Percentiles rank a stretch among this genome's conserved stretches.
These are phyloP conservation scores for Natator depressus DNA, from an alignment of 2,113 vertebrate genomes.

Conservation along the genomic window DNA sequence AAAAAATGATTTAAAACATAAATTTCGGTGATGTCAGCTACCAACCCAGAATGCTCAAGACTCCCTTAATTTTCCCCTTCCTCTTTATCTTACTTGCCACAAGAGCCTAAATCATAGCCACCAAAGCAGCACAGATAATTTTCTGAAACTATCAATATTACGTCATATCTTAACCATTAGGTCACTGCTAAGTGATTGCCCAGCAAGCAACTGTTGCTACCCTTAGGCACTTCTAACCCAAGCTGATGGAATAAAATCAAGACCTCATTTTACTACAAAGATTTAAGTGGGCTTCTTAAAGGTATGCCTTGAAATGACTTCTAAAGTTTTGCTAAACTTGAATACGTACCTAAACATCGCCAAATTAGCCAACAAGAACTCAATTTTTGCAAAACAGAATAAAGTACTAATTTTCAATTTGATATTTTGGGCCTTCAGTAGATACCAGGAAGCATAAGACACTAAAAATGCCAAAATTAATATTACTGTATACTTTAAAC, in stretches of 20 bases:
- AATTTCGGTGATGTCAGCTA: neutral
- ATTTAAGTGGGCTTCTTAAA: neutral
- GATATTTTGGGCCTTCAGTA: neutral
- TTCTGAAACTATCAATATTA: neutral
- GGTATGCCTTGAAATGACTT: neutral
- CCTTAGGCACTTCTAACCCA: neutral
- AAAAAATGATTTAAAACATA: neutral
- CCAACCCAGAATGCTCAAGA: neutral
- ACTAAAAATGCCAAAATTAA: neutral
- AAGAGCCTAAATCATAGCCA: neutral
- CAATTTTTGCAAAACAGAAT: neutral
- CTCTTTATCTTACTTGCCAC: neutral
- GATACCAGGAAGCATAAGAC: neutral
- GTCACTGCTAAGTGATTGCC: neutral
- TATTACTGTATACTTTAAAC: neutral
- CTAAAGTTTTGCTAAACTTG: neutral
- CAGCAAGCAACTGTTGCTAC: neutral
- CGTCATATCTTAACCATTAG: neutral
- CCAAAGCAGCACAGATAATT: neutral
- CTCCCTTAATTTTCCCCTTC: neutral
- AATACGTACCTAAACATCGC: fast-evolving
- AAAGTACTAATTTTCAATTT: neutral
- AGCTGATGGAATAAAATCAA: neutral
- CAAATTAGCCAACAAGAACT: neutral
- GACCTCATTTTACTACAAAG: neutral